A percentile compares a stretch with the other conserved stretches of the same genome.
These are phyloP conservation scores for Formica aserva DNA, from an alignment of 2,888 invertebrate species.

Conservation along the genomic window DNA sequence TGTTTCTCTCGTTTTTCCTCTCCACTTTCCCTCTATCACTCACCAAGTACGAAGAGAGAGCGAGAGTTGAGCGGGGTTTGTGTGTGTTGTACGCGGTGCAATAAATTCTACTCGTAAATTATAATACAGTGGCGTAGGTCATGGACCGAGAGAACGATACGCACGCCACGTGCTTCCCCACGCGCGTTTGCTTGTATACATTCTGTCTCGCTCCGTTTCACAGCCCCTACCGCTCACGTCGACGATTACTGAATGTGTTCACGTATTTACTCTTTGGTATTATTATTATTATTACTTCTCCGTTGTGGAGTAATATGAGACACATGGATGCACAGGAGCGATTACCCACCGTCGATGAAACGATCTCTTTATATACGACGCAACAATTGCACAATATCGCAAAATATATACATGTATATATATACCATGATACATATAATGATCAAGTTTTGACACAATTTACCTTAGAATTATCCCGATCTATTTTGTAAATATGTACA, in stretches of 20 bases:
- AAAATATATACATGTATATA: not conserved
- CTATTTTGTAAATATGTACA: not conserved
- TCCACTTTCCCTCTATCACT: slow-evolving; percentile 26
- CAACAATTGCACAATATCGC: not conserved
- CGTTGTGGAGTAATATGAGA: slow-evolving; percentile 38
- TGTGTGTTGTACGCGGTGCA: slow-evolving; percentile 59
- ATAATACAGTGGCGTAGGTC: slow-evolving; percentile 79
- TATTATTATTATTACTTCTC: slow-evolving; percentile 77
- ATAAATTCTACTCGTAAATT: slow-evolving; percentile 75
- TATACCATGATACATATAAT: not conserved
- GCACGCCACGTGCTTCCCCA: slow-evolving; percentile 75
- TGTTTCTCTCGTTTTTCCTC: slow-evolving; percentile 57
- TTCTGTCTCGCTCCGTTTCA: slow-evolving; percentile 57
- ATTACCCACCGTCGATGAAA: slow-evolving; percentile 40
- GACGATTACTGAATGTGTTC: slow-evolving; percentile 70
- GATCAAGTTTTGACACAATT: not conserved
- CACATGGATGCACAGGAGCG: slow-evolving; percentile 37
- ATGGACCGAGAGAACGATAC: slow-evolving; percentile 77
- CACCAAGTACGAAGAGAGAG: slow-evolving; percentile 39
- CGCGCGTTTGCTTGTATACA: slow-evolving; percentile 65
- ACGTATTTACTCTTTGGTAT: slow-evolving; percentile 74
- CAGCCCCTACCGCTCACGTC: slow-evolving; percentile 59
- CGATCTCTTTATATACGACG: not conserved
- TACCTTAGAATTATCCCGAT: not conserved
- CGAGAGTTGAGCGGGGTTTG: slow-evolving; percentile 46